Base-by-base conservation (phyloP, 2,113 vertebrate species). In the Rhipidura dahli region DNA sequence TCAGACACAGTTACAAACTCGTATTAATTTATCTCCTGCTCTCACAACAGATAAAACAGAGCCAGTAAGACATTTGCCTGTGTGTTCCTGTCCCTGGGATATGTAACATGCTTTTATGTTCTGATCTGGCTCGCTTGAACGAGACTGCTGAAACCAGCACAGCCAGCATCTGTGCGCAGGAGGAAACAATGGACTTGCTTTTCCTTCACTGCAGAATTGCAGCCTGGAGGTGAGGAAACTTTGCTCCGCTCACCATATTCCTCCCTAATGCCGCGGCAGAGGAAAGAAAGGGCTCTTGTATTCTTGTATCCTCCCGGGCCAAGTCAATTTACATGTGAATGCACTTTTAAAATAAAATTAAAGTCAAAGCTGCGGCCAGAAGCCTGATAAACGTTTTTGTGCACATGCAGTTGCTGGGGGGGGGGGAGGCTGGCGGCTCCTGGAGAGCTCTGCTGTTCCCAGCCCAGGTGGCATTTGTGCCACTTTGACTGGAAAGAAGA, bases 321-420 rank as follows among this genome's bases (percentile, higher is more conserved):
- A 87, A 93, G 72, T 77, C 85, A 15, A 92, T 96, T 92, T 95
- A 73, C 93, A 92, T 86, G 53, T 83, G 85, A 92, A 93, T 89
- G 90, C 65, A 59, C 94, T 94, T 94, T 88, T 57, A 91, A 95
- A 96, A 93, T 93, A 80, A 90, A 97, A 96, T 96, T 75, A 94
- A 96, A 95, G 94, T 90, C 96, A 94, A 81, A 96, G 94, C 91
- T 44, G 5, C 1, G 91, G 71, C 86, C 90, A 83, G 92, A 85
- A 93, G 89, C 90, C 76, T 89, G 86, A 63, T 57, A 70, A 88
- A 89, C 51, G 92, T 66, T 78, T 70, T 50, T 71, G 87, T 77
- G 75, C 90, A n/a, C 70, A 47, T 63, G 82, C 78, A 45, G 60
- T 90, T 60, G 84, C 68, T 64, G 21, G 56, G 85, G 73, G 66